Percentiles rank a stretch among this genome's conserved stretches.
Conservation (phyloP, 2,888 invertebrate genomes). For the Melieria crassipennis region DNA sequence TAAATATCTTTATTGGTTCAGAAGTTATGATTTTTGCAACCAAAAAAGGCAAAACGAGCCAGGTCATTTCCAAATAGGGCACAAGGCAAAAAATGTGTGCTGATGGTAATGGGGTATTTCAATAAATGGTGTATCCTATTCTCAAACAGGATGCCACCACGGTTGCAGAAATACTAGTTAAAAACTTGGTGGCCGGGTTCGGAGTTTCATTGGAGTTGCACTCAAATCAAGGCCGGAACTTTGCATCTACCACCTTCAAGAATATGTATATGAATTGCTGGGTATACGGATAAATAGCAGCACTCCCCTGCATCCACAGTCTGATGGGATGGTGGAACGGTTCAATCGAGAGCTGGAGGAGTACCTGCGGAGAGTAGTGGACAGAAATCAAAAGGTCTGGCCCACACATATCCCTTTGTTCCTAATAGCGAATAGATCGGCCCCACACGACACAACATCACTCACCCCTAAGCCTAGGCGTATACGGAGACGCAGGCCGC, state of each 20-base stretch:
- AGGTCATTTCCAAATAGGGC: conserved; percentile 9
- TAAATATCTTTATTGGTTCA: no score
- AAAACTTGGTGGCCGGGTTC: conserved; percentile 27
- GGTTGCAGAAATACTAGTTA: not conserved
- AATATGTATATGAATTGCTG: conserved; percentile 9
- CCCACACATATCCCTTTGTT: no score
- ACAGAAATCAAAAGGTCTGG: not conserved
- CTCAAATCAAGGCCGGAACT: conserved; percentile 23
- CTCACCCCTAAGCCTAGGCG: no score
- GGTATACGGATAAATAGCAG: conserved; percentile 26
- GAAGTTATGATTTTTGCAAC: no score
- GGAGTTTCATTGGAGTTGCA: conserved; percentile 19
- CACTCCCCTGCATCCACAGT: conserved; percentile 27
- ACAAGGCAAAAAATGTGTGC: not conserved
- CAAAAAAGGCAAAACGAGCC: not conserved
- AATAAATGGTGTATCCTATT: conserved; percentile 12
- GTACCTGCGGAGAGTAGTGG: conserved; percentile 13
- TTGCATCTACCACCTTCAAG: conserved; percentile 23
- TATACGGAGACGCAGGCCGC: no score
- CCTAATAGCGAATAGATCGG: no score
- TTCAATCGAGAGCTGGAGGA: conserved; percentile 28
- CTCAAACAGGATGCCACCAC: conserved; percentile 24
- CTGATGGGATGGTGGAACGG: conserved; percentile 36
- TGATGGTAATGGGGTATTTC: conserved; percentile 17
- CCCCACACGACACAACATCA: no score